phyloP scores from a whole-genome alignment of 2,113 vertebrate species.

The Phalacrocorax aristotelis region DNA sequence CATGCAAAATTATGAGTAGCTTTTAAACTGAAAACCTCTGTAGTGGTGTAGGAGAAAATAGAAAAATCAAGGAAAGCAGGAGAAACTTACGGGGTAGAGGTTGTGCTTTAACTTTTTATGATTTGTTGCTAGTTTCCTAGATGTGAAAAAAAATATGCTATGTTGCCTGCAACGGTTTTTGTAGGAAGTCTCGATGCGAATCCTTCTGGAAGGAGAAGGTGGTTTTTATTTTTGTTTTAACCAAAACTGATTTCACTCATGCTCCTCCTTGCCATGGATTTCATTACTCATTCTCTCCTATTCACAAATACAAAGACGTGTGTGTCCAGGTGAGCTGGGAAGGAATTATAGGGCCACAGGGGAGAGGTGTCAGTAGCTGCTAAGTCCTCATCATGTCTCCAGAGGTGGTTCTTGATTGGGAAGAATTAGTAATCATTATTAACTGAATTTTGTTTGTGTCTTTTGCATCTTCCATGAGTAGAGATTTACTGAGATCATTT shows the following conservation, averaged over 20 bases:
- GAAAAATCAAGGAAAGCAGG: background rate
- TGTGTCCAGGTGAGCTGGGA: background rate
- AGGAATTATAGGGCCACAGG: background rate
- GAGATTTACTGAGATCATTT: background rate
- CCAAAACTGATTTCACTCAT: background rate
- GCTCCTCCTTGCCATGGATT: background rate
- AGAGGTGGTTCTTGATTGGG: background rate
- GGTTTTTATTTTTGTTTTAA: background rate
- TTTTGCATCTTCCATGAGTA: background rate
- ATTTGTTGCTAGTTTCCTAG: background rate
- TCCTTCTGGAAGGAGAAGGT: background rate
- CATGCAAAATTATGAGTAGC: rapidly evolving
- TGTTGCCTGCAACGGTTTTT: background rate
- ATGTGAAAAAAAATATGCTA: background rate
- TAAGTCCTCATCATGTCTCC: background rate
- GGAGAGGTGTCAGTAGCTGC: background rate
- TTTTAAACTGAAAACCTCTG: background rate
- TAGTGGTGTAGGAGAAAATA: background rate
- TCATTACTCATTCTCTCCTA: background rate
- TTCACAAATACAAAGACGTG: background rate
- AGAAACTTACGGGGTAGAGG: background rate
- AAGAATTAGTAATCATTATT: background rate
- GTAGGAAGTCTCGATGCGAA: background rate
- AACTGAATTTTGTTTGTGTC: background rate
- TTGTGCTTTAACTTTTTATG: background rate